Evolutionary conservation across 2,797 vertebrate species (phyloP).

Genomic region (Discoglossus pictus): DNA sequence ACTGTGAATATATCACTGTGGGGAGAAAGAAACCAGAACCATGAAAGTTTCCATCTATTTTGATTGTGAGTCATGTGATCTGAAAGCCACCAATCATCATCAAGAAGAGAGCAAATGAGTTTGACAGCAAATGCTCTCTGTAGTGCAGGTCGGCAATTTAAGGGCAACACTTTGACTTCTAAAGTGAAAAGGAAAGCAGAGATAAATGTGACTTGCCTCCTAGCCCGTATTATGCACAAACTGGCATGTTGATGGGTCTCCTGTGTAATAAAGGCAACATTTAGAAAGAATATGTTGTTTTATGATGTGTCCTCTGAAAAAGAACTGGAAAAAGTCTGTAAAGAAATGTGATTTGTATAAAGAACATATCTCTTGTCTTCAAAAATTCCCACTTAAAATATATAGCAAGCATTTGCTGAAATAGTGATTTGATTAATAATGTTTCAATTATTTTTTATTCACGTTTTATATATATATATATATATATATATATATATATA

Average conservation of each 20-base stretch:
- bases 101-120: constrained; percentile 58
- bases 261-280: constrained; percentile 17
- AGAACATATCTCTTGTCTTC: no score
- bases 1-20: constrained; percentile 64
- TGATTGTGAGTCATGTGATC: constrained; percentile 54
- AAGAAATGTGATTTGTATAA: constrained; percentile 2
- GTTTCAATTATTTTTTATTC: neutral
- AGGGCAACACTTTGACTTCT: constrained; percentile 56
- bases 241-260: constrained; percentile 33
- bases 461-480: no score
- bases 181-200: constrained; percentile 50
- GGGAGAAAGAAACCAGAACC: constrained; percentile 50
- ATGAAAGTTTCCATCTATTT: constrained; percentile 64
- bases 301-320: neutral
- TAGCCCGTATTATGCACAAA: constrained; percentile 52
- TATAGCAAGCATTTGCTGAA: no score
- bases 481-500: no score
- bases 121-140: constrained; percentile 59
- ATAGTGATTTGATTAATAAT: constrained; percentile 1
- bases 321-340: neutral
- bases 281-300: constrained; percentile 6
- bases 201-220: constrained; percentile 59
- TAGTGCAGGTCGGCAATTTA: constrained; percentile 58
- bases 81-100: constrained; percentile 64
- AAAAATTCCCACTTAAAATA: no score